These are phyloP conservation scores for Neotragus moschatus DNA, from an alignment of 2,113 vertebrate species.

Conservation along the genomic window DNA sequence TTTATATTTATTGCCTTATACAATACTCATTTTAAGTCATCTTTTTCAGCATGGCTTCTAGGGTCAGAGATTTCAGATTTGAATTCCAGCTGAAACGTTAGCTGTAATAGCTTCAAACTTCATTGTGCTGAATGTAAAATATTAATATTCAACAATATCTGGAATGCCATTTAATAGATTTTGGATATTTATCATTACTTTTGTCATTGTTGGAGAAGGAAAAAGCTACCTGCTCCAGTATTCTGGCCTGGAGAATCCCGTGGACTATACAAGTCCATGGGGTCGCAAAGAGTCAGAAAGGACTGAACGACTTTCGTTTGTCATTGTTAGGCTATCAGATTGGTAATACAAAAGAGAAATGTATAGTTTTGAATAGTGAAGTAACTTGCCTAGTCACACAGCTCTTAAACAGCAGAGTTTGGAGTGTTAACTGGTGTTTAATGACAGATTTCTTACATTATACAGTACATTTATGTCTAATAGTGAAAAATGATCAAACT, in stretches of 20 bases:
- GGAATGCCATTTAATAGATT: background rate
- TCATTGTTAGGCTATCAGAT: background rate
- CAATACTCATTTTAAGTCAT: background rate
- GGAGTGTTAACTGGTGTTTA: background rate
- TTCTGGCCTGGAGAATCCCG: no score
- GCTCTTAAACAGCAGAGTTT: background rate
- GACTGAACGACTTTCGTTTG: background rate
- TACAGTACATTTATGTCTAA: background rate
- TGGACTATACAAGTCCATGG: no score
- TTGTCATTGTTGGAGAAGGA: background rate
- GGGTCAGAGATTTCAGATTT: background rate
- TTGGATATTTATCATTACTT: background rate
- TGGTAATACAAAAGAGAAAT: background rate
- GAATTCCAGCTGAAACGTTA: background rate
- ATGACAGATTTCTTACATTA: background rate
- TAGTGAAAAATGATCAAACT: background rate
- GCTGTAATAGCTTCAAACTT: background rate
- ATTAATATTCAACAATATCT: background rate
- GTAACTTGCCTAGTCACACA: background rate
- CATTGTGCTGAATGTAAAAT: background rate
- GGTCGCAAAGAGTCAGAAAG: fast-evolving
- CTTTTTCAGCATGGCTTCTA: background rate
- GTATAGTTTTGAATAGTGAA: background rate
- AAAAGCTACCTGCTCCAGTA: no score
- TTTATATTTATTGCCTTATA: background rate